phyloP scores from a whole-genome alignment of 2,113 vertebrate genomes.

The Cathartes aura region DNA sequence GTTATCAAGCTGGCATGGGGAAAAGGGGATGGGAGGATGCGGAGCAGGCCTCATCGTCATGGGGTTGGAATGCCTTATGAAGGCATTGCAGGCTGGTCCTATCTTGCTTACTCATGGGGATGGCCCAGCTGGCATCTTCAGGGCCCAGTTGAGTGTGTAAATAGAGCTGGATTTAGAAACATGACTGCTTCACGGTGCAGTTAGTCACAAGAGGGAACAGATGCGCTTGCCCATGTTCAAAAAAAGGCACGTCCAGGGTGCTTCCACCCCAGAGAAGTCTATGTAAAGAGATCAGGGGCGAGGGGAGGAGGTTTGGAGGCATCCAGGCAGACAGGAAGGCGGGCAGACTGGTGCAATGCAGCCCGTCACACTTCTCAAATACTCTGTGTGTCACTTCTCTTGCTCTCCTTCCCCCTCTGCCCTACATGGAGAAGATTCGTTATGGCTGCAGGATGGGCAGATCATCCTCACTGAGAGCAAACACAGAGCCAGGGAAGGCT shows the following conservation, averaged over 20 bases:
- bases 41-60: background rate
- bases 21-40: background rate
- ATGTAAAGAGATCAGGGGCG: background rate
- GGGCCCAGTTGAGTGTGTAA: background rate
- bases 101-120: background rate
- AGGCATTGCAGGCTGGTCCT: background rate
- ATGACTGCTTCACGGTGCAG: background rate
- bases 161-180: conserved; percentile 5
- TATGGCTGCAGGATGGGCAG: background rate
- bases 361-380: background rate
- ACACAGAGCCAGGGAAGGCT: background rate
- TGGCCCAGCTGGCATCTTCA: conserved; percentile 1
- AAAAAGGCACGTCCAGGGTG: background rate
- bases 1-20: background rate
- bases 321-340: background rate
- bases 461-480: background rate
- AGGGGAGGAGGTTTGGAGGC: background rate
- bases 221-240: background rate
- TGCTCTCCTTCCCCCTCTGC: background rate
- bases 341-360: background rate
- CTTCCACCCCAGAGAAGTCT: background rate
- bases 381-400: background rate
- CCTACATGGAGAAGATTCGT: background rate
- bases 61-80: background rate
- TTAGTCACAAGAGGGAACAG: background rate